Base-by-base conservation (phyloP, 1,140 invertebrate species). In the Sinella curviseta region DNA sequence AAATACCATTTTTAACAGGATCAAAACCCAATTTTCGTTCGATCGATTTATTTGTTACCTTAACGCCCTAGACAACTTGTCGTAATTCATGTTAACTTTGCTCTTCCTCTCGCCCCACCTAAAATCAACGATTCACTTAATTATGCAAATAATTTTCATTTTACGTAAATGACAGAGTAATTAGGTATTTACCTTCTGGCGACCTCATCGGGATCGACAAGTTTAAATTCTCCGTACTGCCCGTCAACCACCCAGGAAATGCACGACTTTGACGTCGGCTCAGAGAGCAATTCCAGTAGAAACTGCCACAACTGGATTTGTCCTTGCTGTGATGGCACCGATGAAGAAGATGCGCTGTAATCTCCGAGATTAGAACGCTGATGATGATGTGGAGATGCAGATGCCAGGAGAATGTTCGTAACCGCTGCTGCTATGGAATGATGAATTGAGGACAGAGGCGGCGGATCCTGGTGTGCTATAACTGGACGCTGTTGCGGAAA, bases 71-170 rank as follows among this genome's bases (percentile, higher is more conserved):
- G 94, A 95, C 0, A 97, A 86, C 87, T 97, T 97, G 86, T 97
- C 95, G 80, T 97, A 97, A 87, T 96, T 96, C 95, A 97, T 97
- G 35, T 92, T 93, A 0, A 93, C 93, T 85, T 97, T 97, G 86
- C 95, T 94, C 85, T 97, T 97, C 16, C 94, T 88, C 78, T 91
- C 89, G 12, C 95, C 95, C 95, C 95, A 97, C 17, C n/a, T n/a
- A n/a, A n/a, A n/a, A n/a, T n/a, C 39, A 20, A 48, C 39, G 39
- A 12, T 8, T 20, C 39, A 48, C 39, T 20, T 48, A 48, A n/a
- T n/a, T n/a, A n/a, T n/a, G n/a, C n/a, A n/a, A n/a, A n/a, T n/a
- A n/a, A n/a, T n/a, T n/a, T n/a, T n/a, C n/a, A n/a, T n/a, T n/a
- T n/a, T n/a, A n/a, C n/a, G 39, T 48, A 48, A 20, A 48, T 8